Evolutionary conservation across 2,797 vertebrate species (phyloP).

Genomic region (Glyptemys insculpta): DNA sequence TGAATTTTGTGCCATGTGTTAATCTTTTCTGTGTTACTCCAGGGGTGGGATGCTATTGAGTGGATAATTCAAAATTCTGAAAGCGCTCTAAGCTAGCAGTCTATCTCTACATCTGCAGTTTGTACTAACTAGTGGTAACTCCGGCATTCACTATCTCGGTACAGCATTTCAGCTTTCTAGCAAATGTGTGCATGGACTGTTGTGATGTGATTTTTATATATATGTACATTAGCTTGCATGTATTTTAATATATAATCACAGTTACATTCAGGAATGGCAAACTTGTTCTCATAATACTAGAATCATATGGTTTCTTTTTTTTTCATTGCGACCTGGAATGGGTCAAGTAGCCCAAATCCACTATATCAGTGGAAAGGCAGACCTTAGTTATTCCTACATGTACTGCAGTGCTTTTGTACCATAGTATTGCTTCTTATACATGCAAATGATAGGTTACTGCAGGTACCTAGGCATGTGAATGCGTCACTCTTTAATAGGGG

Average conservation of each 20-base stretch:
- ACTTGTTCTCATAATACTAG: constrained; percentile 1
- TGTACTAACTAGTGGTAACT: constrained; percentile 87
- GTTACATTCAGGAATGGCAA: constrained; percentile 67
- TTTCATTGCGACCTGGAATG: neutral
- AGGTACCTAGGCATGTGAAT: neutral
- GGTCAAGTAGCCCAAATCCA: rapidly evolving
- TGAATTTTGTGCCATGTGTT: constrained; percentile 47
- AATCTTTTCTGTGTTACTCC: constrained; percentile 83
- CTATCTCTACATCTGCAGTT: constrained; percentile 81
- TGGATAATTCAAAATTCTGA: constrained; percentile 99
- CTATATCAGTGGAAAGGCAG: neutral
- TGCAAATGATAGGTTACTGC: neutral
- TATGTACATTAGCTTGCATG: constrained; percentile 28
- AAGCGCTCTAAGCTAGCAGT: constrained; percentile 86
- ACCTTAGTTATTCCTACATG: neutral
- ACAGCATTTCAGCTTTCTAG: constrained; percentile 54
- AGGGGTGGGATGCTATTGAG: constrained; percentile 99
- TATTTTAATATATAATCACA: neutral
- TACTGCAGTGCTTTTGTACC: neutral
- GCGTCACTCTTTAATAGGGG: neutral
- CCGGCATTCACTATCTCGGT: constrained; percentile 64
- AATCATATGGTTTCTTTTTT: neutral
- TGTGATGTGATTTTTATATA: neutral
- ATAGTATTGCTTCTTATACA: neutral
- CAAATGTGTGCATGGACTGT: constrained; percentile 57